These are phyloP conservation scores for Drosophila fuyamai DNA, from an alignment of 1,140 invertebrate genomes.

Conservation along the genomic window DNA sequence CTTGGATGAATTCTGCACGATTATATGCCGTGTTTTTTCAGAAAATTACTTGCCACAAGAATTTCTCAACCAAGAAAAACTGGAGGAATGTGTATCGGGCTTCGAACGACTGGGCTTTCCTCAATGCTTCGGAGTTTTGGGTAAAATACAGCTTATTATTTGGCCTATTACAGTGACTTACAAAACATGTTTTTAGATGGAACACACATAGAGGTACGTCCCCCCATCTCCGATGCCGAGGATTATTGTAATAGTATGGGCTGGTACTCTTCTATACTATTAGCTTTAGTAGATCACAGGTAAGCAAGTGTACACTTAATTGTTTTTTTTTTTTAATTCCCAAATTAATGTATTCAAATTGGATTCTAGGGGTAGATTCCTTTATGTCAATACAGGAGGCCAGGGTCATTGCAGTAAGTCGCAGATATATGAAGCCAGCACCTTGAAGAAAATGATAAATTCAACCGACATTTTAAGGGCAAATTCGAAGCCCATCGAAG, in stretches of 20 bases:
- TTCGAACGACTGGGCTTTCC: not conserved
- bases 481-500: not conserved
- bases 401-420: not conserved
- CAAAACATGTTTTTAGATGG: not conserved
- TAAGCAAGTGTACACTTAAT: not conserved
- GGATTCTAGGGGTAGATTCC: not conserved
- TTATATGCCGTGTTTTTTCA: not conserved
- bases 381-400: not conserved
- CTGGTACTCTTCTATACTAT: not conserved
- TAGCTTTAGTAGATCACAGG: not conserved
- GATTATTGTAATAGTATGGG: not conserved
- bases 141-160: not conserved
- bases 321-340: no score
- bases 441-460: not conserved
- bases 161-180: no score
- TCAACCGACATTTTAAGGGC: not conserved
- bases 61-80: not conserved
- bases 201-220: not conserved
- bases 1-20: not conserved
- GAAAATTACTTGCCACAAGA: not conserved
- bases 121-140: conserved; percentile 1
- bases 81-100: not conserved
- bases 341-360: not conserved
- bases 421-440: not conserved
- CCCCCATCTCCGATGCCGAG: not conserved